phyloP scores from a whole-genome alignment of 2,113 vertebrate genomes.

The Bos javanicus region DNA sequence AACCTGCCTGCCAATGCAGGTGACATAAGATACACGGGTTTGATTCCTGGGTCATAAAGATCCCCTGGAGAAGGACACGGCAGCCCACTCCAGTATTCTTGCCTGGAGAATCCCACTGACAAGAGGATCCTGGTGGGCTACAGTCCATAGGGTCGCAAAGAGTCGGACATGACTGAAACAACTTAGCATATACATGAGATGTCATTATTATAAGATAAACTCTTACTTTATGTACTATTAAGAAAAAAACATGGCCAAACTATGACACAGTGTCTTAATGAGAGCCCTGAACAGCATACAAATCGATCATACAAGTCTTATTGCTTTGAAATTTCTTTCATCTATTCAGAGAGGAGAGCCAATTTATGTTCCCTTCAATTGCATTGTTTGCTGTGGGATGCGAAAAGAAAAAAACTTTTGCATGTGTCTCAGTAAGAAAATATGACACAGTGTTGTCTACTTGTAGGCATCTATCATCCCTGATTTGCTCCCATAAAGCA shows the following conservation, averaged over 20 bases:
- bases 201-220: background rate
- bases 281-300: background rate
- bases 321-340: conserved; percentile 38
- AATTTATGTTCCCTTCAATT: background rate
- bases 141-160: background rate
- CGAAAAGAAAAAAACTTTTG: background rate
- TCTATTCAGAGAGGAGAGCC: conserved; percentile 1
- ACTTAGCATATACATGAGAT: background rate
- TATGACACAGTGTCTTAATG: background rate
- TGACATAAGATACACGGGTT: background rate
- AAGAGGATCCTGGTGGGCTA: background rate
- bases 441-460: background rate
- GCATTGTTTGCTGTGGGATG: background rate
- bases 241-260: background rate
- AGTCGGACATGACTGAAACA: background rate
- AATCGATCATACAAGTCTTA: background rate
- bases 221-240: conserved; percentile 17
- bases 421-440: conserved; percentile 34
- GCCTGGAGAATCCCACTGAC: background rate
- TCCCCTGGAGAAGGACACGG: background rate
- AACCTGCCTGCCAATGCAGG: background rate
- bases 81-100: background rate
- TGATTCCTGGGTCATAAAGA: background rate
- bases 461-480: background rate
- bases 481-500: conserved; percentile 37